Base-by-base conservation (phyloP, 2,797 vertebrate species). In the Prionace glauca region DNA sequence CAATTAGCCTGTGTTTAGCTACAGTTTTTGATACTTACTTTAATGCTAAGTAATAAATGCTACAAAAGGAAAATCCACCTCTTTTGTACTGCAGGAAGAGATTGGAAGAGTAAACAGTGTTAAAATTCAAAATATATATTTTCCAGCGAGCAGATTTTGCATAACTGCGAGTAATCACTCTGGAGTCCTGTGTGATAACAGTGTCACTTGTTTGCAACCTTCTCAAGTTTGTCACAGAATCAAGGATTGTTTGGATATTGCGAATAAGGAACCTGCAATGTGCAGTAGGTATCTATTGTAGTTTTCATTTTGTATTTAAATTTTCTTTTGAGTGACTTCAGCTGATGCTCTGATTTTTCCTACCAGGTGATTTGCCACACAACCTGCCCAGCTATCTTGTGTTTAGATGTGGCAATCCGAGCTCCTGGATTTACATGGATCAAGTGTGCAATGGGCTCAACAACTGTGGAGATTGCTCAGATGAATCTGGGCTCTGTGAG, bases 391-490 rank as follows among this genome's bases (percentile, higher is more conserved):
- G 94, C 12, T 94, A 97, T 95, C 96, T 98, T n/a, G 96, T 98
- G 95, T 98, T 98, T 96, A 95, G 0, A 90, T 98, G 97, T 86
- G 96, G 97, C 36, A 96, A 97, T 96, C 96, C 96, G 0, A n/a
- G 1, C 0, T 96, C 95, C 96, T 98, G 98, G 98, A 96, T 98
- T 96, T 98, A 97, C 12, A 97, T 97, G 0, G 97, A 98, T 95
- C 97, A 97, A 92, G 97, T 96, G 96, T 98, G 98, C 36, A 96
- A 98, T 0, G 95, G 97, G 0, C 94, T 96, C 95, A 98, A 98
- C 0, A 96, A 98, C 96, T 98, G 98, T 0, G 97, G 98, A 62
- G 98, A 98, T 96, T 97, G 98, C 96, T 98, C 98, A 0, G 97
- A 98, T 0, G 98, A 98, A 96, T 96, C 67, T 0, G 96, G 96